Evolutionary conservation across 2,888 invertebrate species (phyloP).

Genomic region (Apamea sordens): DNA sequence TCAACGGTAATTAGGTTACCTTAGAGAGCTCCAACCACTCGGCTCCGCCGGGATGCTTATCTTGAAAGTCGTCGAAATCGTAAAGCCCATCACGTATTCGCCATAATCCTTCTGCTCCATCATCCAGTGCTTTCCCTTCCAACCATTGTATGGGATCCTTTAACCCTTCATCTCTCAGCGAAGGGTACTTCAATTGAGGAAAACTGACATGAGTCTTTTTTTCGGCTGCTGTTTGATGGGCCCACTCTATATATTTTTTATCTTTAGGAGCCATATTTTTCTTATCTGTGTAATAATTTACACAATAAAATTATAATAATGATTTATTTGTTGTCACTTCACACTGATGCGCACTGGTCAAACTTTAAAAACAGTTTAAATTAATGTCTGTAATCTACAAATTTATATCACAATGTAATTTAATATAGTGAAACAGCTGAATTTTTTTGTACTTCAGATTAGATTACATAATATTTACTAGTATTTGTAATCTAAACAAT

Average conservation of each 20-base stretch:
- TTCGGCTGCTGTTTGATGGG: slow-evolving; percentile 75
- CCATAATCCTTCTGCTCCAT: slow-evolving; percentile 95
- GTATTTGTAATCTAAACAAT: neutral
- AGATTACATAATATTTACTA: slow-evolving; percentile 8
- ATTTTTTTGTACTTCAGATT: neutral
- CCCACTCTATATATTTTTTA: slow-evolving; percentile 76
- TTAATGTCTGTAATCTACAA: neutral
- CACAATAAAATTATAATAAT: neutral
- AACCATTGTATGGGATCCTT: slow-evolving; percentile 91
- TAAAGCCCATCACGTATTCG: slow-evolving; percentile 94
- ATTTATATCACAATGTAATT: slow-evolving; percentile 23
- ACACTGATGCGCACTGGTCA: slow-evolving; percentile 8
- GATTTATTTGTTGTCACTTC: slow-evolving; percentile 19
- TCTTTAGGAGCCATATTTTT: slow-evolving; percentile 75
- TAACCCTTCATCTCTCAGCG: slow-evolving; percentile 84
- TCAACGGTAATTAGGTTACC: slow-evolving; percentile 80
- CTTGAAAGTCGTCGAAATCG: slow-evolving; percentile 94
- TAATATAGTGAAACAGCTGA: neutral
- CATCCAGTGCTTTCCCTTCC: slow-evolving; percentile 91
- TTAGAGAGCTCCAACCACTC: slow-evolving; percentile 93
- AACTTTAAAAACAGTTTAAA: slow-evolving; percentile 28
- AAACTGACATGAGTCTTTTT: slow-evolving; percentile 88
- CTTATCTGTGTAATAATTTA: neutral
- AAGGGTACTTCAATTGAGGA: slow-evolving; percentile 89
- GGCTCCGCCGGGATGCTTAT: slow-evolving; percentile 95